A percentile compares a stretch with the other conserved stretches of the same genome.
phyloP scores from a whole-genome alignment of 1,140 invertebrate species.

The Steinernema feltiae region DNA sequence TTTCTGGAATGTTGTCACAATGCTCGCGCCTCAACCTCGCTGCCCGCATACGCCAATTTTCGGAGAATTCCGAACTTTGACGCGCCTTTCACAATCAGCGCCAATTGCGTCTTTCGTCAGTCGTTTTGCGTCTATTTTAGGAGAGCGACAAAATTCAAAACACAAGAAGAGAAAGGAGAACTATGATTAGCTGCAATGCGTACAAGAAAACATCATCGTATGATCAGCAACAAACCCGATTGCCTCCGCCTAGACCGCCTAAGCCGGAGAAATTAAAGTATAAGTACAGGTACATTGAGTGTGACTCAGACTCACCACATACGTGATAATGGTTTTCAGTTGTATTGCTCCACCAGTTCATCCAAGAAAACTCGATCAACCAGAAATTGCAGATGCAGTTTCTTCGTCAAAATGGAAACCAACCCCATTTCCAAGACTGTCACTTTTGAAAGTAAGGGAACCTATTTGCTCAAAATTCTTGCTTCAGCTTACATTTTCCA shows the following conservation, averaged over 20 bases:
- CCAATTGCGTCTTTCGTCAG: neutral
- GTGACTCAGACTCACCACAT: no score
- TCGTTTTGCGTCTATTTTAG: neutral
- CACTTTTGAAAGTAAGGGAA: neutral
- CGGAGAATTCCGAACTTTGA: neutral
- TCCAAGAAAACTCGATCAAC: neutral
- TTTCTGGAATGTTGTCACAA: no score
- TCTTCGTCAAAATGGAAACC: neutral
- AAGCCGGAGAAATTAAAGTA: neutral
- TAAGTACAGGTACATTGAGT: constrained; percentile 6
- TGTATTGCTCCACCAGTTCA: neutral
- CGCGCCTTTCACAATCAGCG: neutral
- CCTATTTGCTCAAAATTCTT: neutral
- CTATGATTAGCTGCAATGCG: neutral
- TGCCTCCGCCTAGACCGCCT: neutral
- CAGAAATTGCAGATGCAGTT: neutral
- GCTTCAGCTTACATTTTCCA: no score
- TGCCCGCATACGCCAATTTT: no score
- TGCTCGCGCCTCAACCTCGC: no score
- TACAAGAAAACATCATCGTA: neutral
- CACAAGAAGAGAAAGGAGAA: neutral
- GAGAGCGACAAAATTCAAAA: neutral
- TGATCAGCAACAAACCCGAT: neutral
- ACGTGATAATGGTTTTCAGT: neutral
- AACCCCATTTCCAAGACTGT: neutral